Conservation (phyloP, 2,797 vertebrate genomes). For the Notolabrus celidotus region DNA sequence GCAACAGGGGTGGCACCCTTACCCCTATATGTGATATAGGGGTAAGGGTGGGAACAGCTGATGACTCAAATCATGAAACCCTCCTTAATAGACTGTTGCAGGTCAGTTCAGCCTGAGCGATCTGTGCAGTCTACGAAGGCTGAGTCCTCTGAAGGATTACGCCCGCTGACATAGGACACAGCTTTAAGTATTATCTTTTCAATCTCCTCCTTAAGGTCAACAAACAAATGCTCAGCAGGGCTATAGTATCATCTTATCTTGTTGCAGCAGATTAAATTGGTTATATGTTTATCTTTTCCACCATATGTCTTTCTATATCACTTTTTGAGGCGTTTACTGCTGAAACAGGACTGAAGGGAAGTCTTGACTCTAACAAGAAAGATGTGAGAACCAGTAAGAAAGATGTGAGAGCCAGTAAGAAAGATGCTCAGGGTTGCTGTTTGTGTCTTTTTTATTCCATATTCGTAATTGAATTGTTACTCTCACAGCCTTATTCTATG, state of each 20-base stretch:
- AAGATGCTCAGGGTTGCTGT: background rate
- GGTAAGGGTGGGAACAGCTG: too few species aligned
- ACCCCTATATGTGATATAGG: too few species aligned
- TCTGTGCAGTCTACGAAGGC: too few species aligned
- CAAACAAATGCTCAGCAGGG: background rate
- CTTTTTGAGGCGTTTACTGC: background rate
- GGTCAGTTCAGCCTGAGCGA: too few species aligned
- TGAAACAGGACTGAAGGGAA: background rate
- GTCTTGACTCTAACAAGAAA: background rate
- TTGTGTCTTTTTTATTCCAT: background rate
- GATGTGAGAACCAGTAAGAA: background rate
- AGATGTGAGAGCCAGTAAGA: background rate
- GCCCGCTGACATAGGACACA: too few species aligned
- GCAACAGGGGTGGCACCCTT: too few species aligned
- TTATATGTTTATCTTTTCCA: background rate
- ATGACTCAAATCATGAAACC: too few species aligned
- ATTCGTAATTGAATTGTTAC: conserved; percentile 5
- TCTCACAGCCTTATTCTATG: background rate
- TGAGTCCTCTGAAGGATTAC: too few species aligned
- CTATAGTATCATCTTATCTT: too few species aligned
- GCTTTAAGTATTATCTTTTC: too few species aligned
- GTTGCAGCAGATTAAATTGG: background rate
- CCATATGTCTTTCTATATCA: background rate
- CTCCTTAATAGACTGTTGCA: too few species aligned
- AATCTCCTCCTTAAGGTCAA: too few species aligned